Evolutionary conservation across 2,797 vertebrate genomes (phyloP).

Genomic region (Rhadinocentrus ornatus): DNA sequence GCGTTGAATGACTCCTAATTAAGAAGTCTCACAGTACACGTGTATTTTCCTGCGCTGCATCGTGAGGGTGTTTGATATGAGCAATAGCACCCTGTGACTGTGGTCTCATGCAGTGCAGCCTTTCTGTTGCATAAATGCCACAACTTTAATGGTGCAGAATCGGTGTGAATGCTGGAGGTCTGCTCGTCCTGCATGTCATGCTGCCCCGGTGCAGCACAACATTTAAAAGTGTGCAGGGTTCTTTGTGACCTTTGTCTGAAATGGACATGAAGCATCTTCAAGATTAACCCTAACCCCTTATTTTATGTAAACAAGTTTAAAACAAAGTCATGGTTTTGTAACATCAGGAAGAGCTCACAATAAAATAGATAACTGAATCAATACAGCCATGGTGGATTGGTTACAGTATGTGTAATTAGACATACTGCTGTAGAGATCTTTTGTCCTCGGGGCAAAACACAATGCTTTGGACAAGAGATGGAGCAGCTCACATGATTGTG

Average conservation of each 20-base stretch:
- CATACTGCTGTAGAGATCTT: conserved; percentile 17
- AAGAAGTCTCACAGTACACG: neutral
- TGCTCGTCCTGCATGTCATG: neutral
- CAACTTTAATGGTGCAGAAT: neutral
- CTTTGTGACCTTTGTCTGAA: neutral
- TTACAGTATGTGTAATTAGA: conserved; percentile 24
- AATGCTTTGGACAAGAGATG: conserved; percentile 32
- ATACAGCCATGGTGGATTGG: conserved; percentile 2
- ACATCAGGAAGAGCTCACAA: neutral
- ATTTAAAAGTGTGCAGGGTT: too few relatives aligned
- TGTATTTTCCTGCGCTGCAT: conserved; percentile 5
- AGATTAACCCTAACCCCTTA: neutral
- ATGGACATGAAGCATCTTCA: neutral
- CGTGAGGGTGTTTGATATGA: conserved; percentile 8
- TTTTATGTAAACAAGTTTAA: neutral
- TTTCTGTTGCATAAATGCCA: neutral
- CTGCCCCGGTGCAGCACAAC: neutral
- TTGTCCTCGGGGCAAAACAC: conserved; percentile 52
- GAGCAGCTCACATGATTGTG: conserved; percentile 78
- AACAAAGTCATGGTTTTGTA: neutral
- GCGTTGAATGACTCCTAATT: neutral
- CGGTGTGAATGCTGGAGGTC: neutral
- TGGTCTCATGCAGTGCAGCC: conserved; percentile 1
- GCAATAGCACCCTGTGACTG: conserved; percentile 23
- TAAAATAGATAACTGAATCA: conserved; percentile 15